A percentile compares a stretch with the other conserved stretches of the same genome.
phyloP scores from a whole-genome alignment of 2,113 vertebrate species.

The Archocentrus centrarchus region DNA sequence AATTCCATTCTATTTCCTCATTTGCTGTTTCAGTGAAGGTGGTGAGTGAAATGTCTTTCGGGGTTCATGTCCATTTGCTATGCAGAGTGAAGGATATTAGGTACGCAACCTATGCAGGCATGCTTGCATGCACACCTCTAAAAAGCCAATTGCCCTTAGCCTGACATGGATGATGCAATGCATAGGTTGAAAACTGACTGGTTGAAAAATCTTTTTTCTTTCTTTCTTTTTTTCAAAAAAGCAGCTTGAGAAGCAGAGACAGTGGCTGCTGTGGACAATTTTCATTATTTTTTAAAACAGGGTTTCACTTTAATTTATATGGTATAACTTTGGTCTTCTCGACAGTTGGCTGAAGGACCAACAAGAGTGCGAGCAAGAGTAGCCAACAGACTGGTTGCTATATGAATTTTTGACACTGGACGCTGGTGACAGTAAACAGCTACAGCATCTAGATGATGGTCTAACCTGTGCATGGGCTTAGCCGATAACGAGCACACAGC shows the following conservation, averaged over 20 bases:
- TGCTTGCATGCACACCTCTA: not conserved
- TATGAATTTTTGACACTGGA: not conserved
- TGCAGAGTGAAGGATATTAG: fast-evolving
- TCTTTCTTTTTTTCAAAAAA: not conserved
- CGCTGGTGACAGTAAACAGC: not conserved
- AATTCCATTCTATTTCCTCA: no score
- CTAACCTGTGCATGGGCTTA: fast-evolving
- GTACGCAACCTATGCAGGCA: not conserved
- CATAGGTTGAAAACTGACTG: not conserved
- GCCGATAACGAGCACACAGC: not conserved
- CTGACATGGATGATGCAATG: not conserved
- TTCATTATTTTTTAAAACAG: not conserved
- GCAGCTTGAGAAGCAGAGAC: not conserved
- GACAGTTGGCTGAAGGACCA: not conserved
- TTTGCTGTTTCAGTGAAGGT: no score
- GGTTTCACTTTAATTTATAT: fast-evolving
- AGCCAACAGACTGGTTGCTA: not conserved
- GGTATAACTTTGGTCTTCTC: no score
- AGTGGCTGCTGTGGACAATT: not conserved
- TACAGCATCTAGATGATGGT: not conserved
- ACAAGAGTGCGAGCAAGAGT: not conserved
- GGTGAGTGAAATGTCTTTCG: no score
- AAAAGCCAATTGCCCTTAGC: not conserved
- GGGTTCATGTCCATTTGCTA: not conserved
- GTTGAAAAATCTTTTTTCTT: no score